Base-by-base conservation (phyloP, 2,113 vertebrate genomes). In the Hyaena hyaena region DNA sequence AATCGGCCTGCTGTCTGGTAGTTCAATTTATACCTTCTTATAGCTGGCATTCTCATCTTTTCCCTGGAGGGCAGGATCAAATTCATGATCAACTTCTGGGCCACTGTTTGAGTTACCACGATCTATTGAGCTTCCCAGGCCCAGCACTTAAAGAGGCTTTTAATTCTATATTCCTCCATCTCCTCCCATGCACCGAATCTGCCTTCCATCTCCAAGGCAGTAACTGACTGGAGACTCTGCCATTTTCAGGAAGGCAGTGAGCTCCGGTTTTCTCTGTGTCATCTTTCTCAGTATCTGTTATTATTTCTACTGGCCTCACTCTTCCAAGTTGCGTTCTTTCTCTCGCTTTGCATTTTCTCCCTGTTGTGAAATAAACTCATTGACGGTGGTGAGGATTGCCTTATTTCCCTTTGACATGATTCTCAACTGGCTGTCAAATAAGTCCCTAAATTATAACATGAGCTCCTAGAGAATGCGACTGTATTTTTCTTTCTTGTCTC, bases 1-100 rank as follows among this genome's bases (percentile, higher is more conserved):
- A 96, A 97, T 97, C 68, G 8, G 90, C 33, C 81, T 94, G 93
- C 82, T 88, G 65, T 95, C 96, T 76, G 45, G n/a, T 73, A 53
- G 53, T 90, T 83, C 90, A 74, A 33, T 85, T 82, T 80, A 79
- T 93, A 80, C 76, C 74, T 88, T 81, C 84, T 90, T 50, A 50
- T 39, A 74, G 63, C 88, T 61, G 68, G 74, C 39, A 1, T 61
- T 92, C 77, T 74, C 61, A 58, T 87, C 76, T 83, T 90, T 63
- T 86, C 81, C 79, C 73, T 15, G 71, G 92, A 95, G 92, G 48
- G 39, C 71, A 82, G 88, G 94, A 66, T 93, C 95, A 73, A 61
- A 74, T 65, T 71, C 31, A 8, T 2, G 6, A 74, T 84, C 88
- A 74, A 43, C 65, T 88, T 80, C 83, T 50, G 69, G 77, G 92